Percentiles rank a stretch among this genome's conserved stretches.
Evolutionary conservation across 1,140 invertebrate species (phyloP).

Genomic region (Oreohelix idahoensis): DNA sequence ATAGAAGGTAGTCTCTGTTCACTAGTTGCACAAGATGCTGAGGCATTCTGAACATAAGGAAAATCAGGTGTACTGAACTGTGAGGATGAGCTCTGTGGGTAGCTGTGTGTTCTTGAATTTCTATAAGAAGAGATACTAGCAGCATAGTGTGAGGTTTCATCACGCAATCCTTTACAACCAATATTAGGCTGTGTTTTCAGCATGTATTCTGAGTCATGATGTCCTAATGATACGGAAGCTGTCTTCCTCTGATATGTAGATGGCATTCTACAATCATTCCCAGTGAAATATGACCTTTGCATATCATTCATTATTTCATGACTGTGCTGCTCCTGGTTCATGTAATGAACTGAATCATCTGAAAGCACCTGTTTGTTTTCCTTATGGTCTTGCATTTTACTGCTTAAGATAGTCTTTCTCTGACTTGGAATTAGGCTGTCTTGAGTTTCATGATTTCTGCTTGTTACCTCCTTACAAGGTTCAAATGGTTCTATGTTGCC

Average conservation of each 20-base stretch:
- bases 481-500: background rate
- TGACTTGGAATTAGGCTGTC: background rate
- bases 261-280: background rate
- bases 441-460: background rate
- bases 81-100: background rate
- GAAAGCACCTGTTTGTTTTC: background rate
- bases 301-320: background rate
- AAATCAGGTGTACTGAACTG: background rate
- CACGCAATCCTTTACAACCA: background rate
- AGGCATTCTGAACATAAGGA: background rate
- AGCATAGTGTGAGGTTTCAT: background rate
- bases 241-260: background rate
- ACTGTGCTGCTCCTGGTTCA: background rate
- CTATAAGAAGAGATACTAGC: background rate
- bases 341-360: background rate
- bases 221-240: background rate
- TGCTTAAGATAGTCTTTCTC: background rate
- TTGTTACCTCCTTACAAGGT: background rate
- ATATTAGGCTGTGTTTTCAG: background rate
- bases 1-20: background rate
- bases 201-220: background rate
- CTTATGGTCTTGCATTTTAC: background rate
- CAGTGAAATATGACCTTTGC: background rate
- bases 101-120: background rate
- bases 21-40: background rate